Evolutionary conservation across 2,113 vertebrate genomes (phyloP), one percentile per base, ranked within the genome.

Genomic region (Pipra filicauda): DNA sequence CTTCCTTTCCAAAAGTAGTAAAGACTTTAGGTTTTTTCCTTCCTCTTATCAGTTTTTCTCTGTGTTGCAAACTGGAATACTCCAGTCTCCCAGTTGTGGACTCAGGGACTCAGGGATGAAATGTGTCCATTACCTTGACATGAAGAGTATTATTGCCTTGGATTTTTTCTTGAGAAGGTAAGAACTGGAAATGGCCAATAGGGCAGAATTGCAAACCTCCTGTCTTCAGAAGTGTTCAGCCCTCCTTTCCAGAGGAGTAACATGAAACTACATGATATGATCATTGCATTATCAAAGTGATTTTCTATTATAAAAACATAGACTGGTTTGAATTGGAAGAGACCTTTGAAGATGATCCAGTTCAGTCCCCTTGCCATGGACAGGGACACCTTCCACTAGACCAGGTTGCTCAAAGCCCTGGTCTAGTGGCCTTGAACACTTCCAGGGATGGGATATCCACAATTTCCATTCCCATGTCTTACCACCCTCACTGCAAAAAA

Each of bases 401-500:
- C 5, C 52, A 79, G 21, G 7, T 24, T 49, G 14, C 30, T 75
- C 18, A 54, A 52, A 89, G 41, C 14, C 11, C 21, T 1, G n/a
- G n/a, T n/a, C n/a, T n/a, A n/a, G n/a, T n/a, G 14, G 10, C n/a
- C 28, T 76, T n/a, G 26, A 54, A 23, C 21, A 21, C 3, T 54
- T 49, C 30, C 30, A 64, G 6, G 2, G 7, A 39, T 20, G 31
- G 16, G 3, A 11, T 15, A 67, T 5, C 22, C n/a, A 75, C 20
- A 26, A 1, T 22, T 52, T 79, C 27, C 43, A 0, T 30, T 26
- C 27, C 71, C 14, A 8, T 44, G 17, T 31, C 37, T 82, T 13
- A 19, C 9, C 8, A 27, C 5, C 2, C 6, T 44, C 41, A 14
- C 0, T 52, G n/a, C 3, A 16, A 58, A 86, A 65, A 62, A 12